Evolutionary conservation across 2,113 vertebrate genomes (phyloP).

Genomic region (Myotis lucifugus): DNA sequence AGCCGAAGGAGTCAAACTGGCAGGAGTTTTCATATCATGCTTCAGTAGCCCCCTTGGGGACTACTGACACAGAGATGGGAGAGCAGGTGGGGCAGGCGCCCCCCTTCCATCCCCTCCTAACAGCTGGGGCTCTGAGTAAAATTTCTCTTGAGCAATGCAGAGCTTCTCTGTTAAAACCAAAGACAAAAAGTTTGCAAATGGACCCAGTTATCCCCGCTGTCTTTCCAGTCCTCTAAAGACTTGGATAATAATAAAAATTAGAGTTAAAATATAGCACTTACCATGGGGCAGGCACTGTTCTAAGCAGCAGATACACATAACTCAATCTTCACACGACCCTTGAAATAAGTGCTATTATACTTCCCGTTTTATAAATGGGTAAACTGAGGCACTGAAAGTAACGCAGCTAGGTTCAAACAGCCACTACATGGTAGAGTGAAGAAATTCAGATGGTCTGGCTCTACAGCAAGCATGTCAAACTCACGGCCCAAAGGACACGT

Average conservation of each 20-base stretch:
- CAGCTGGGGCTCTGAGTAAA: conserved; percentile 79
- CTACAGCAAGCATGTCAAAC: neutral
- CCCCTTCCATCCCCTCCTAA: conserved; percentile 48
- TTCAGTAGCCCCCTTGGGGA: conserved; percentile 48
- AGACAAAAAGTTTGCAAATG: conserved; percentile 70
- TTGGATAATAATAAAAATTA: neutral
- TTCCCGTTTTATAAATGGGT: neutral
- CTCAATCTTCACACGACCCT: neutral
- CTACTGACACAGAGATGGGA: conserved; percentile 1
- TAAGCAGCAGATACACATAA: neutral
- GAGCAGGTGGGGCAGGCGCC: conserved; percentile 69
- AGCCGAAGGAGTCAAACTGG: conserved; percentile 19
- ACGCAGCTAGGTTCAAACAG: neutral
- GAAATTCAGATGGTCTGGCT: neutral
- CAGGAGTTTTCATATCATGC: conserved; percentile 58
- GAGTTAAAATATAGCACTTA: neutral
- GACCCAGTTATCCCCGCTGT: neutral
- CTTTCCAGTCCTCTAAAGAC: conserved; percentile 24
- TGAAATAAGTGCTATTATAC: neutral
- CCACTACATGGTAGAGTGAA: neutral
- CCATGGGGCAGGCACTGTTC: neutral
- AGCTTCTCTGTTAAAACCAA: conserved; percentile 68
- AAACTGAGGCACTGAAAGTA: conserved; percentile 29
- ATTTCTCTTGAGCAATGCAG: conserved; percentile 77
- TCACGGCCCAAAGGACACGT: too few species aligned